Percentiles rank a stretch among this genome's conserved stretches.
These are phyloP conservation scores for Xiphorhynchus erythropygius DNA, from an alignment of 2,797 vertebrate species.

Conservation along the genomic window DNA sequence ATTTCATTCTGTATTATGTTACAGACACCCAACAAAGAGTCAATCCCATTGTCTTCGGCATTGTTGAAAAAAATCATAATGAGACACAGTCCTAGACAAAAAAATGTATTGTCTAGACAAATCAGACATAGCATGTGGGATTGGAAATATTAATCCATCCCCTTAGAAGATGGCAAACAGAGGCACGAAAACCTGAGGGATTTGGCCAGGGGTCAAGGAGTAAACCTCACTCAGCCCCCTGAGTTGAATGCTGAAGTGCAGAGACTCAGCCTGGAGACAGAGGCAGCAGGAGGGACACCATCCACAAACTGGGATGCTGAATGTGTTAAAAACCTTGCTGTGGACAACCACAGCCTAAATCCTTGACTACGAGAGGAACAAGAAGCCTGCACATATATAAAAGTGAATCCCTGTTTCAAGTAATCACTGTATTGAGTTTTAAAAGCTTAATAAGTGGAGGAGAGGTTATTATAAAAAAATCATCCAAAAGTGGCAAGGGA, in stretches of 20 bases:
- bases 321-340: neutral
- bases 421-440: neutral
- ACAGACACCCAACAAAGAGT: constrained; percentile 52
- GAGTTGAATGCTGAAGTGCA: neutral
- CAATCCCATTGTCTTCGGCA: constrained; percentile 32
- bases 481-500: neutral
- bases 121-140: constrained; percentile 59
- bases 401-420: neutral
- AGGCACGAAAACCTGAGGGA: constrained; percentile 21
- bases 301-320: neutral
- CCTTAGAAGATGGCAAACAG: constrained; percentile 44
- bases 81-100: constrained; percentile 58
- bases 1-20: constrained; percentile 47
- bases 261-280: neutral
- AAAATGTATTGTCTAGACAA: constrained; percentile 69
- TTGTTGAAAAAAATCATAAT: constrained; percentile 54
- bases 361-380: neutral
- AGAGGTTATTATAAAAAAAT: neutral
- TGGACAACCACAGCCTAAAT: neutral
- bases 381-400: neutral
- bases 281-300: neutral
- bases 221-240: neutral
- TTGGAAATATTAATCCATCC: constrained; percentile 41
- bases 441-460: neutral
- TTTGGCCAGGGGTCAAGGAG: constrained; percentile 23